Evolutionary conservation across 2,797 vertebrate genomes (phyloP), one percentile per base, ranked within the genome.

Genomic region (Macroramphosus scolopax): DNA sequence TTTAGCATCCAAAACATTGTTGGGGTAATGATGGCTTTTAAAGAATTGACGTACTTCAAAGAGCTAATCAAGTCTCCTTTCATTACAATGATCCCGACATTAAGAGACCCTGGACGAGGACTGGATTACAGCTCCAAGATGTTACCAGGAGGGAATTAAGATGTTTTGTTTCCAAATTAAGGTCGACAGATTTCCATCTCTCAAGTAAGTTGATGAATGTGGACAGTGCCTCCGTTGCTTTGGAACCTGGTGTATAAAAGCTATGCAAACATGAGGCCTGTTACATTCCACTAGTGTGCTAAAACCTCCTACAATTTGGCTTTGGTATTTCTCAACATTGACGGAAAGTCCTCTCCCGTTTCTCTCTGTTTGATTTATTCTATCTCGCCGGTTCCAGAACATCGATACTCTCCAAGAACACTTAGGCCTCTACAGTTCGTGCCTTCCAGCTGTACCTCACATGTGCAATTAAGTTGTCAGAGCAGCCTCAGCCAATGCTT

Each of bases 401-500:
- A 60, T 49, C 67, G 62, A 74, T 63, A 69, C 53, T 68, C 65
- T 78, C 74, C 72, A 76, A 82, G 62, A 78, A 68, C 60, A 56
- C 68, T 72, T 47, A 60, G 50, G 63, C 60, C 71, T 68, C 40
- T 45, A 20, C 51, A 55, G 54, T 55, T 63, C 34, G 50, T 64
- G 68, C 72, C 68, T 63, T 75, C 66, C 79, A 82, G 70, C 80
- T 83, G 77, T 67, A 68, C 67, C 65, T 85, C 79, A 77, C 68
- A 63, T 83, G 72, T 78, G 67, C 61, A 83, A 68, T 85, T 83
- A 80, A 78, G 62, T 68, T 82, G 76, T 84, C 74, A 77, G 59
- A 67, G 47, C 70, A 72, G 74, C 77, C 42, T 63, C 46, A 66
- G 73, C 73, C 45, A 31, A 63, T 51, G 43, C 64, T 60, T 46